Conservation (phyloP, 30 jellyfish, hydroid and myxozoan genomes). For the Chrysaora quinquecirrha region DNA sequence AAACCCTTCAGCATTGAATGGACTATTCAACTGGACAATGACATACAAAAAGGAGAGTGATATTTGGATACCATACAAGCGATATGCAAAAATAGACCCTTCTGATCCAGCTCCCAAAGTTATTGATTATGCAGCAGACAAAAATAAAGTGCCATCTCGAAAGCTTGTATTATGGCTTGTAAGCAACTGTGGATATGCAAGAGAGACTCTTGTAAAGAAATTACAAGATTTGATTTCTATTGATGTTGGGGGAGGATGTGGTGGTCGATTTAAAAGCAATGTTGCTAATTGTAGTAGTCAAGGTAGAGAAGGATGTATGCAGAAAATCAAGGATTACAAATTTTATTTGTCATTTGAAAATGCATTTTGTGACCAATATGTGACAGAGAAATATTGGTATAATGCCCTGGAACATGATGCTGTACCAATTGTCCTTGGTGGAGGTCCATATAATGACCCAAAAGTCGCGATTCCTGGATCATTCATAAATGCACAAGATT, state of each 20-base stretch:
- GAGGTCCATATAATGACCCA: conserved; percentile 37
- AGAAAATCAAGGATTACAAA: conserved; percentile 23
- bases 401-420: conserved; percentile 41
- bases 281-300: conserved; percentile 31
- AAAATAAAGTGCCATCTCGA: conserved; percentile 9
- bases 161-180: conserved; percentile 58
- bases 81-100: not conserved
- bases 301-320: conserved; percentile 36
- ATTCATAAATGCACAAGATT: conserved; percentile 33
- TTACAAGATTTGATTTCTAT: conserved; percentile 35
- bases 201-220: conserved; percentile 37
- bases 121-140: conserved; percentile 45
- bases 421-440: conserved; percentile 78
- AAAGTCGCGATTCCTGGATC: conserved; percentile 66
- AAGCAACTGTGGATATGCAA: conserved; percentile 60
- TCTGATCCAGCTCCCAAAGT: conserved; percentile 5
- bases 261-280: conserved; percentile 3
- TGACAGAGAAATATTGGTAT: conserved; percentile 78
- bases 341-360: conserved; percentile 62
- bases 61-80: conserved; percentile 54
- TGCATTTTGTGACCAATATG: conserved; percentile 63
- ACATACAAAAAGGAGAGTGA: conserved; percentile 68
- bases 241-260: conserved; percentile 69
- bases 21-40: conserved; percentile 89
- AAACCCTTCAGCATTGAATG: conserved; percentile 63